These are phyloP conservation scores for Theonella swinhoei DNA, from an alignment of 37 sponge, comb jelly and placozoan genomes.

Conservation along the genomic window DNA sequence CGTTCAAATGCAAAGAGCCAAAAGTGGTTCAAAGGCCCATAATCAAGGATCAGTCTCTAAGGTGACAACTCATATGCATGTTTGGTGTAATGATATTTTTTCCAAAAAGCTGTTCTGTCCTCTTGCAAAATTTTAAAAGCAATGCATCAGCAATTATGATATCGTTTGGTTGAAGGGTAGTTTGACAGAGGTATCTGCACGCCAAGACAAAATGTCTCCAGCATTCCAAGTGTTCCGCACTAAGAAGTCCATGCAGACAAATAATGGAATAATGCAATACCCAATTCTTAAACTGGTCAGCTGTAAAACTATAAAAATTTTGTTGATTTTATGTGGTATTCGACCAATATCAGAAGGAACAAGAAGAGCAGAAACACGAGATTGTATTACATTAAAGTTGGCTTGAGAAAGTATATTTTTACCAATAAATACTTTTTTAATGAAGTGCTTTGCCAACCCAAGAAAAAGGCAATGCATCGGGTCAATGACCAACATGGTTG, in stretches of 20 bases:
- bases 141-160: constrained; percentile 10
- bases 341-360: constrained; percentile 38
- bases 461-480: constrained; percentile 54
- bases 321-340: constrained; percentile 47
- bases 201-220: constrained; percentile 63
- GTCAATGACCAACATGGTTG: constrained; percentile 18
- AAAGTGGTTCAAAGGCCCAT: constrained; percentile 47
- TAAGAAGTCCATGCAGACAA: constrained; percentile 8
- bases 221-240: constrained; percentile 17
- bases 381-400: constrained; percentile 28
- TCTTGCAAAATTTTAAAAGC: constrained; percentile 24
- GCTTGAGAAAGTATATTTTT: neutral
- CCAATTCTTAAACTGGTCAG: constrained; percentile 68
- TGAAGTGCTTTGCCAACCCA: constrained; percentile 39
- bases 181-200: constrained; percentile 13
- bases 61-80: constrained; percentile 51
- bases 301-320: constrained; percentile 51
- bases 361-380: constrained; percentile 10
- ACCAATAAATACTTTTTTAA: constrained; percentile 7
- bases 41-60: constrained; percentile 48
- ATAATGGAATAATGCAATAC: constrained; percentile 21
- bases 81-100: too few relatives aligned
- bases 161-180: neutral
- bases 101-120: constrained; percentile 28
- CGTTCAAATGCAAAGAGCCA: constrained; percentile 64